These are phyloP conservation scores for Dinomys branickii DNA, from an alignment of 2,113 vertebrate species.

Conservation along the genomic window DNA sequence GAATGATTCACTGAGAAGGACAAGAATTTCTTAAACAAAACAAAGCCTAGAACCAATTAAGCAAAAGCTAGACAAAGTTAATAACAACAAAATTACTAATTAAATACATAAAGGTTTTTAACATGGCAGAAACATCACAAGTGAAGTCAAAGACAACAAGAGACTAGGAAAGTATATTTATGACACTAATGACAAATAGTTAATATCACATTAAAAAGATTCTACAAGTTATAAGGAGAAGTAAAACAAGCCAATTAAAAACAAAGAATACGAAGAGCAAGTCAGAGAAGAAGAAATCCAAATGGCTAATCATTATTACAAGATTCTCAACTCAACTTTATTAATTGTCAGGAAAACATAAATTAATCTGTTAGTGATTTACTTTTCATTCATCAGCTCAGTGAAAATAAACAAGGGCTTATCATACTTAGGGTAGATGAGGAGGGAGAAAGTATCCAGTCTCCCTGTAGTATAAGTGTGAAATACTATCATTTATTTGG, in stretches of 20 bases:
- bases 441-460: not conserved
- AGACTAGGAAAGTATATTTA: not conserved
- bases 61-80: not conserved
- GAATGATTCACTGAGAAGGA: not conserved
- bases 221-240: slow-evolving; percentile 6
- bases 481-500: not conserved
- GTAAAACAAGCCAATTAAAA: not conserved
- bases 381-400: not conserved
- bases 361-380: not conserved
- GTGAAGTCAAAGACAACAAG: not conserved
- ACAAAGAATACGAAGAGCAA: slow-evolving; percentile 25
- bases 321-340: slow-evolving; percentile 10
- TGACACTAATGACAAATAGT: not conserved
- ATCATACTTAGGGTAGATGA: not conserved
- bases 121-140: not conserved
- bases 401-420: not conserved
- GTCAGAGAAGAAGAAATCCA: slow-evolving; percentile 20
- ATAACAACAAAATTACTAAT: not conserved
- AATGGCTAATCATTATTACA: slow-evolving; percentile 6
- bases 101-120: not conserved
- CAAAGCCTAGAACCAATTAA: slow-evolving; percentile 13
- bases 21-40: slow-evolving; percentile 10
- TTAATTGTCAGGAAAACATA: slow-evolving; percentile 29
- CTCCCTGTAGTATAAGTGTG: not conserved
- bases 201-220: not conserved